A percentile compares a stretch with the other conserved stretches of the same genome.
Evolutionary conservation across 64 coral and sea anemone genomes (phyloP).

Genomic region (Actinia equina): DNA sequence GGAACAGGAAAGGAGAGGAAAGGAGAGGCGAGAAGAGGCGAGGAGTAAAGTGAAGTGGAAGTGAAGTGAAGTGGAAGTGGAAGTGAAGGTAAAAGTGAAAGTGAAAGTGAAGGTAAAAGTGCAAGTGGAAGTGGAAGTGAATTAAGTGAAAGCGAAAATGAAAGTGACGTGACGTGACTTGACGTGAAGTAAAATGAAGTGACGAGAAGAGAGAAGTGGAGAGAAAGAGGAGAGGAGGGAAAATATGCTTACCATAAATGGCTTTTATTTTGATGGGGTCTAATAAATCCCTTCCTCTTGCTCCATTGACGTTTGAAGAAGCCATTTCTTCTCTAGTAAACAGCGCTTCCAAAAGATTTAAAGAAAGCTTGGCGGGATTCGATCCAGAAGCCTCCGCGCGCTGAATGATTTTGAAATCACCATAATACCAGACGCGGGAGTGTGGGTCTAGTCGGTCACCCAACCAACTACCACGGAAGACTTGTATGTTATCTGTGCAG

Average conservation of each 20-base stretch:
- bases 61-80: no score
- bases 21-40: no score
- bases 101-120: no score
- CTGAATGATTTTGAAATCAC: slow-evolving; percentile 68
- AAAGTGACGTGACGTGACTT: no score
- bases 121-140: no score
- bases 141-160: no score
- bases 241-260: slow-evolving; percentile 60
- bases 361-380: slow-evolving; percentile 86
- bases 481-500: neutral
- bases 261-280: slow-evolving; percentile 94
- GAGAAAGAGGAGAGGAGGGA: no score
- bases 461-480: slow-evolving; percentile 75
- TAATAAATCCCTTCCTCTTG: slow-evolving; percentile 78
- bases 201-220: no score
- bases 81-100: no score
- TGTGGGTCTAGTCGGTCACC: slow-evolving; percentile 55
- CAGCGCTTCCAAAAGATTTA: slow-evolving; percentile 80
- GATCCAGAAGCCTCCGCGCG: slow-evolving; percentile 74
- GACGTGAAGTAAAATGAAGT: no score
- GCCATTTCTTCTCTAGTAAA: slow-evolving; percentile 92
- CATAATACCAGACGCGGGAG: slow-evolving; percentile 82
- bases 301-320: slow-evolving; percentile 85
- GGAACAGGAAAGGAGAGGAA: no score
- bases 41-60: no score